A percentile compares a stretch with the other conserved stretches of the same genome.
Conservation (phyloP, 2,113 vertebrate species). For the Pseudopipra pipra region DNA sequence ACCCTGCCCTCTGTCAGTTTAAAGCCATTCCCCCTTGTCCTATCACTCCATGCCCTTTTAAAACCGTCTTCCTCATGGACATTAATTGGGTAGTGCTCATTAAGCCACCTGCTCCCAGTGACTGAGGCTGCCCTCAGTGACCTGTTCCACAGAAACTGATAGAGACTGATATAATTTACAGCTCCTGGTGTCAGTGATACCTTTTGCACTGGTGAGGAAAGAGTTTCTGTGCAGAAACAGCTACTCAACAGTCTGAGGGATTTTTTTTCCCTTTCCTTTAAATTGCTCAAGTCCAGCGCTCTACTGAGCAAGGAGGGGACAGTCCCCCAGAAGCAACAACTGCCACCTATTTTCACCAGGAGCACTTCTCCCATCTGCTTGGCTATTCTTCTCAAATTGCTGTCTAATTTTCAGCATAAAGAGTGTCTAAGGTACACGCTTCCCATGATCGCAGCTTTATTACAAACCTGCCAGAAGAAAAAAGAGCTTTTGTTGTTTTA, state of each 20-base stretch:
- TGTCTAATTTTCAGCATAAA: neutral
- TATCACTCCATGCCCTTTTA: neutral
- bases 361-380: neutral
- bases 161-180: neutral
- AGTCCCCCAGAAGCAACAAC: neutral
- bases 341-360: conserved; percentile 1
- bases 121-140: neutral
- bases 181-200: neutral
- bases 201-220: neutral
- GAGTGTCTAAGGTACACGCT: neutral
- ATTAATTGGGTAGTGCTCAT: neutral
- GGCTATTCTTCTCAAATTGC: conserved; percentile 16
- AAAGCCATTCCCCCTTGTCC: neutral
- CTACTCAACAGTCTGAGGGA: neutral
- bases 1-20: neutral
- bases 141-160: neutral
- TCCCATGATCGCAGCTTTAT: neutral
- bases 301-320: neutral
- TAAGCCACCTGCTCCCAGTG: neutral
- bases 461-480: neutral
- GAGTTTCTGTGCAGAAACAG: neutral
- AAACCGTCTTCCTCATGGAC: neutral
- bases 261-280: neutral
- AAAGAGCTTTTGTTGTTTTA: conserved; percentile 3
- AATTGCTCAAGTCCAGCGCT: neutral